Percentiles rank a stretch among this genome's conserved stretches.
Evolutionary conservation across 2,797 vertebrate species (phyloP).

Genomic region (Netta rufina): DNA sequence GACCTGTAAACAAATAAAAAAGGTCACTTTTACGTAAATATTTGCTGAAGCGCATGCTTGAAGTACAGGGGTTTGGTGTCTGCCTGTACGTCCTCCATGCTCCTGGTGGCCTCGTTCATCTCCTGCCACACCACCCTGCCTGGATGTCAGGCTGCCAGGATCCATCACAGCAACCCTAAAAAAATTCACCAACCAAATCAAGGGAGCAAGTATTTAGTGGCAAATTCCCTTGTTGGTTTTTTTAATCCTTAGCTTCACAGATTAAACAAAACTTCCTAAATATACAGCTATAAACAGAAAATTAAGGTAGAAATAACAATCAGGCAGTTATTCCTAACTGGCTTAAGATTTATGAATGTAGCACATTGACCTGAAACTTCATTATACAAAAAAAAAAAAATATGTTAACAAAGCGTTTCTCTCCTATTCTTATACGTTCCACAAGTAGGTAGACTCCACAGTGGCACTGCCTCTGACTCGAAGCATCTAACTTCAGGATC

Average conservation of each 20-base stretch:
- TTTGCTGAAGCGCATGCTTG: background rate
- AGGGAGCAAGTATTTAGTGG: background rate
- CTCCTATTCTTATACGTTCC: background rate
- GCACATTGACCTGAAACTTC: background rate
- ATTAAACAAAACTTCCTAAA: background rate
- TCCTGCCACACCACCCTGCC: background rate
- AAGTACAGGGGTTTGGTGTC: background rate
- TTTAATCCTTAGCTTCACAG: background rate
- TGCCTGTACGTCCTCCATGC: background rate
- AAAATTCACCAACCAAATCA: background rate
- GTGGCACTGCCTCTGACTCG: accelerated
- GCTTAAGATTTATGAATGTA: background rate
- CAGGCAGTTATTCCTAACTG: background rate
- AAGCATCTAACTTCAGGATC: background rate
- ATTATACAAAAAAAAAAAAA: background rate
- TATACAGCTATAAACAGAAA: background rate
- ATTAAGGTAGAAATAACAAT: background rate
- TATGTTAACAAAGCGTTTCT: background rate
- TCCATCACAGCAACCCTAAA: background rate
- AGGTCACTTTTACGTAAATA: constrained; percentile 8
- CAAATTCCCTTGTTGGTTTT: accelerated
- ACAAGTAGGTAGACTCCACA: background rate
- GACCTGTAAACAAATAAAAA: constrained; percentile 46
- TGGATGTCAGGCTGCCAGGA: background rate
- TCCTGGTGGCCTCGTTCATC: background rate